Evolutionary conservation across 2,888 invertebrate genomes (phyloP), one percentile per base, ranked within the genome.

Genomic region (Imbricaverruca yamaguchii): DNA sequence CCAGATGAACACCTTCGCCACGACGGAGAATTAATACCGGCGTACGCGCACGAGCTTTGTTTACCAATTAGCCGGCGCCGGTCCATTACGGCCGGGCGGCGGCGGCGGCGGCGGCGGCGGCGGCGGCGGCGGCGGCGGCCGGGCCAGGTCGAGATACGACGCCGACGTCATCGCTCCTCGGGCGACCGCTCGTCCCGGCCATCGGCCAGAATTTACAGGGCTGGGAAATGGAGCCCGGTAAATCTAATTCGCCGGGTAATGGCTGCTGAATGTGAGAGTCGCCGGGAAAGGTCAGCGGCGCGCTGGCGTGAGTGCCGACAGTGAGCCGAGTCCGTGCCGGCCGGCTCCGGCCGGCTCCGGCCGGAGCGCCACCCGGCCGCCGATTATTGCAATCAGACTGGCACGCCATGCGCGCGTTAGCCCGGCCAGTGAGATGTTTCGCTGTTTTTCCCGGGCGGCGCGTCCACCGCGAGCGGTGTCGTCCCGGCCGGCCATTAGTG

Each of bases 181-280:
- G 25, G 4, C 15, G 61, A 18, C 69, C 69, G 25, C 65, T 11
- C 21, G 11, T 23, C 10, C 65, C 10, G 65, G 11, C 65, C 23
- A 23, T 69, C 39, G 18, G 74, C 21, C 74, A 53, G 74, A 55
- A 74, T 74, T 74, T 55, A 55, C 74, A 53, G 74, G 53, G 53
- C 74, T 74, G 74, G 53, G 74, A 74, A 74, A 74, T 74, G 53
- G 74, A 74, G 55, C 74, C 55, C 74, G 74, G 23, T 74, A 74
- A 74, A 74, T 74, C 74, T 74, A 74, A 74, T 74, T 74, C 74
- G 6, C 55, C 74, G 21, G 55, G 55, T 74, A 74, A 74, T 74
- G 74, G 55, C 55, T 21, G 74, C 21, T 74, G 74, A 74, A 74
- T 74, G 74, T 74, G 74, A 74, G 74, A 74, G 74, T 21, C 74